These are phyloP conservation scores for Eclectus roratus DNA, from an alignment of 2,113 vertebrate genomes.

Conservation along the genomic window DNA sequence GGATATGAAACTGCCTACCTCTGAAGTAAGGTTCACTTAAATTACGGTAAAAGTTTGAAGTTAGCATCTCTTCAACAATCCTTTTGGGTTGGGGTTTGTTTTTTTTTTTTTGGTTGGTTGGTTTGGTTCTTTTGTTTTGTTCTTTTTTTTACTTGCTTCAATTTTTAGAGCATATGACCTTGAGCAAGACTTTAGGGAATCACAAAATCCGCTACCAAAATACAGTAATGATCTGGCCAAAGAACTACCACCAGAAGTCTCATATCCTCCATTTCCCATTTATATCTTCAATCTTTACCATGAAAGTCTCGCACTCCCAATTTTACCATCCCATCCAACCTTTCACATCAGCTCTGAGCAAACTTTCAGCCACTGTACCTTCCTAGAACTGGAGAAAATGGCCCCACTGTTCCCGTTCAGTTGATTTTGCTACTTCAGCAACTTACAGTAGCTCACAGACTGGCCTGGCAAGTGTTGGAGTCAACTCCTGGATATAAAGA, in stretches of 20 bases:
- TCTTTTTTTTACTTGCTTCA: background rate
- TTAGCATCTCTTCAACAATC: background rate
- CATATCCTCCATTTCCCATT: background rate
- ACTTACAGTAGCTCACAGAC: background rate
- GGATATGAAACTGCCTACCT: background rate
- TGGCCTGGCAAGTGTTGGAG: background rate
- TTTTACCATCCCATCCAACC: background rate
- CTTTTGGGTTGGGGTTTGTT: background rate
- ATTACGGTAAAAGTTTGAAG: background rate
- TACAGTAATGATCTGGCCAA: background rate
- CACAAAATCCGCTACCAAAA: background rate
- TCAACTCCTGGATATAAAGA: background rate
- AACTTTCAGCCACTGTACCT: background rate
- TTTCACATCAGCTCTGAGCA: background rate
- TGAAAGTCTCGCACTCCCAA: background rate
- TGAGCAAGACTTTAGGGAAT: background rate
- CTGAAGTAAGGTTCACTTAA: background rate
- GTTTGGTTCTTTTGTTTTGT: background rate
- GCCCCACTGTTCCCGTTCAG: accelerated
- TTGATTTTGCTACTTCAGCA: background rate
- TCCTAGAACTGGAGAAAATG: background rate
- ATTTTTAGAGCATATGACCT: background rate
- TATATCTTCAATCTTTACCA: background rate
- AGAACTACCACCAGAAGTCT: background rate
- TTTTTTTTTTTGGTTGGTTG: background rate